Evolutionary conservation across 2,797 vertebrate species (phyloP).

Genomic region (Diglossa cyanea): DNA sequence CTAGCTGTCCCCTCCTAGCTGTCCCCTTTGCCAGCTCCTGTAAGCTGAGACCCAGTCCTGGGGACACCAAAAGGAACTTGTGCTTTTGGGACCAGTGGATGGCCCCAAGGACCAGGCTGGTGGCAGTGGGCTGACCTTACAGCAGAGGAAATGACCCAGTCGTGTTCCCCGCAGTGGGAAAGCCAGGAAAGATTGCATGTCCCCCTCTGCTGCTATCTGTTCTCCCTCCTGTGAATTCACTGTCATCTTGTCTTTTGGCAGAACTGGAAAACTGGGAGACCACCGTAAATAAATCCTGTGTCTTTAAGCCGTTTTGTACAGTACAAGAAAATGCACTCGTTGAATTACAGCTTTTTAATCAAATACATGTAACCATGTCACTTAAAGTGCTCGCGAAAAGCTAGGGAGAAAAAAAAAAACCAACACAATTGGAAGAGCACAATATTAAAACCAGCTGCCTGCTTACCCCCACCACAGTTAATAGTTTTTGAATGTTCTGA

Average conservation of each 20-base stretch:
- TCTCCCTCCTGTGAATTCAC: neutral
- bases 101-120: neutral
- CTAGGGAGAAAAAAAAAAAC: neutral
- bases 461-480: slow-evolving; percentile 73
- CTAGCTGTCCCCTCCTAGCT: neutral
- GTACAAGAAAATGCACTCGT: slow-evolving; percentile 65
- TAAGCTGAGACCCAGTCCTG: neutral
- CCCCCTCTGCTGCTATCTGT: neutral
- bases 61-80: neutral
- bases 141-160: neutral
- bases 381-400: slow-evolving; percentile 73
- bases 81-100: neutral
- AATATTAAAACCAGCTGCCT: slow-evolving; percentile 61
- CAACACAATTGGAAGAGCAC: slow-evolving; percentile 70
- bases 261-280: neutral
- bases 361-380: slow-evolving; percentile 77
- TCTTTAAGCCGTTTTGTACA: slow-evolving; percentile 67
- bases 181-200: neutral
- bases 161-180: rapidly evolving
- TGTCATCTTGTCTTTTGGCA: neutral
- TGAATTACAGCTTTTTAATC: slow-evolving; percentile 77
- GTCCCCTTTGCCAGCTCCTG: neutral
- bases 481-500: slow-evolving; percentile 74
- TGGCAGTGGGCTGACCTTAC: neutral
- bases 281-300: slow-evolving; percentile 60